Conservation (phyloP, 2,888 invertebrate genomes). For the Watsonalla cultraria region DNA sequence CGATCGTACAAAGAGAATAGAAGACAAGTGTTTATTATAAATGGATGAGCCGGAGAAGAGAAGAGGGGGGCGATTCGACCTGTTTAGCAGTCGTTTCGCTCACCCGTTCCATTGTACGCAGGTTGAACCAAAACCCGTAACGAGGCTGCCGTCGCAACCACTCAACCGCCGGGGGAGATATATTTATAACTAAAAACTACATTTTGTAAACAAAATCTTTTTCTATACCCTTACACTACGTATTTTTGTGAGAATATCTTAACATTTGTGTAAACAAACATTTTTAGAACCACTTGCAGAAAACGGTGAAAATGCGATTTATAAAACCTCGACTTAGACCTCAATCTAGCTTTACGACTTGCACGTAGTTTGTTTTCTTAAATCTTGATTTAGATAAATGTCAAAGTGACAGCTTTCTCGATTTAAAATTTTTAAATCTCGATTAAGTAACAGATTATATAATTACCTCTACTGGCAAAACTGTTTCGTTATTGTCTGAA, state of each 20-base stretch:
- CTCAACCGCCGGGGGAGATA: constrained; percentile 13
- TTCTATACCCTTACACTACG: neutral
- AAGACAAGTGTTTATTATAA: constrained; percentile 23
- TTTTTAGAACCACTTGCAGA: neutral
- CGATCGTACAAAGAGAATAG: too few species aligned
- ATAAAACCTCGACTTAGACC: too few species aligned
- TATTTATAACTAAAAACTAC: neutral
- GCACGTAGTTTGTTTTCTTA: too few species aligned
- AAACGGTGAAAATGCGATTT: too few species aligned
- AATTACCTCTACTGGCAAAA: too few species aligned
- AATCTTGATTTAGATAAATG: too few species aligned
- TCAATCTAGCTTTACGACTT: too few species aligned
- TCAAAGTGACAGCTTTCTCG: too few species aligned
- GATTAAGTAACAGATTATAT: too few species aligned
- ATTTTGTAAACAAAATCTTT: neutral
- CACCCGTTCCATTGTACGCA: constrained; percentile 74
- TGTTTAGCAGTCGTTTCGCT: constrained; percentile 60
- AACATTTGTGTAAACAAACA: neutral
- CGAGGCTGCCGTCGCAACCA: constrained; percentile 14
- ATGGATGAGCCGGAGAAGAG: constrained; percentile 57
- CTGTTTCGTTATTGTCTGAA: too few species aligned
- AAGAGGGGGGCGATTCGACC: constrained; percentile 72
- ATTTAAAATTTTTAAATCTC: too few species aligned
- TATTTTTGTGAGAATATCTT: neutral
- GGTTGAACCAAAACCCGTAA: constrained; percentile 77